A percentile compares a stretch with the other conserved stretches of the same genome.
Conservation (phyloP, 1,140 invertebrate species). For the Mizuhopecten yessoensis region DNA sequence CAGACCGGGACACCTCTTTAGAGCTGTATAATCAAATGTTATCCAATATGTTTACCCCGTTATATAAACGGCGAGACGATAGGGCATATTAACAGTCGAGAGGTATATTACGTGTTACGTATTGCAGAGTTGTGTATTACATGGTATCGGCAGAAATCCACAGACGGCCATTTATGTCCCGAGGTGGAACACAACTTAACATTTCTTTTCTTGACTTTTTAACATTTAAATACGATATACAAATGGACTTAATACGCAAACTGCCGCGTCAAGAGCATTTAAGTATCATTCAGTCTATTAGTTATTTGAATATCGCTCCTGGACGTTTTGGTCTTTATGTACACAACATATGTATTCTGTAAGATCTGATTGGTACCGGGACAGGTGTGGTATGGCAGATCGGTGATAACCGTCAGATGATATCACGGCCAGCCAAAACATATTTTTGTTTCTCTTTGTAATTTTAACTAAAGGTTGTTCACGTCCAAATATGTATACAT, state of each 20-base stretch:
- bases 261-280: conserved; percentile 10
- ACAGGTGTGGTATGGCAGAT: background rate
- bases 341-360: background rate
- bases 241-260: background rate
- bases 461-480: no score
- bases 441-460: no score
- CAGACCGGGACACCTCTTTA: background rate
- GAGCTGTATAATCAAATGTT: background rate
- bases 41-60: background rate
- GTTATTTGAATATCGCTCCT: conserved; percentile 28
- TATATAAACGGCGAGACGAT: background rate
- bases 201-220: conserved; percentile 18
- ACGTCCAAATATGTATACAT: no score
- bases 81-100: background rate
- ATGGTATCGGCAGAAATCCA: background rate
- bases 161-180: conserved; percentile 23
- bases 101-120: background rate
- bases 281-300: conserved; percentile 26
- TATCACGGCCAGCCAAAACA: background rate
- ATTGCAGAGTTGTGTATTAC: background rate
- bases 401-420: background rate
- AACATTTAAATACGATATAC: conserved; percentile 8
- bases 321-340: conserved; percentile 20
- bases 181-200: conserved; percentile 30
- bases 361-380: background rate